phyloP scores from a whole-genome alignment of 2,888 invertebrate genomes.

The Lycaena phlaeas region DNA sequence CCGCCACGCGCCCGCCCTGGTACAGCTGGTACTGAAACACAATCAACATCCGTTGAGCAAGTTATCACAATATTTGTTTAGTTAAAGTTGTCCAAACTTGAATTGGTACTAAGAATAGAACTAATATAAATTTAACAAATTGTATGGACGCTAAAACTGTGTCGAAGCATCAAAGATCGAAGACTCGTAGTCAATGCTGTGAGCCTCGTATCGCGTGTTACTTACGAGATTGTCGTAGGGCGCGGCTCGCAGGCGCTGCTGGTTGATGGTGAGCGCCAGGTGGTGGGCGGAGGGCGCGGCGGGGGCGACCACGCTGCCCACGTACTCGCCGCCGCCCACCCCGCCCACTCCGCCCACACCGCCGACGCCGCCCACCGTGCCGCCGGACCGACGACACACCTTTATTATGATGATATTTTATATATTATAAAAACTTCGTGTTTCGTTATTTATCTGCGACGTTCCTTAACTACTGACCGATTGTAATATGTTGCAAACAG shows the following conservation, averaged over 20 bases:
- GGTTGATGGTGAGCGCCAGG: constrained; percentile 95
- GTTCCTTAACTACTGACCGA: too few species aligned
- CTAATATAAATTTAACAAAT: too few species aligned
- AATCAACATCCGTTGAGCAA: neutral
- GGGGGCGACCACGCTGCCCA: constrained; percentile 71
- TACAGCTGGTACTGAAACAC: constrained; percentile 83
- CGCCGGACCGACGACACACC: constrained; percentile 67
- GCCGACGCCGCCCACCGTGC: constrained; percentile 34
- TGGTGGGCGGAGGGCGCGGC: constrained; percentile 69
- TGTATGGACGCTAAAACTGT: too few species aligned
- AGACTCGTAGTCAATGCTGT: too few species aligned
- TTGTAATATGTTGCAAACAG: too few species aligned
- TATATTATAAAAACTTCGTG: too few species aligned
- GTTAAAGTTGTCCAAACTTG: too few species aligned
- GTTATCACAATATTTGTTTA: neutral
- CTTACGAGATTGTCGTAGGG: constrained; percentile 83
- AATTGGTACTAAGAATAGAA: too few species aligned
- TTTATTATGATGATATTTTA: constrained; percentile 20
- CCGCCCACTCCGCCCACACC: constrained; percentile 36
- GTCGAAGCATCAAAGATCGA: too few species aligned
- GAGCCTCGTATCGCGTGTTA: too few species aligned
- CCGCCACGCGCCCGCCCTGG: constrained; percentile 73
- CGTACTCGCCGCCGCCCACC: constrained; percentile 42
- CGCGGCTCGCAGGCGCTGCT: constrained; percentile 84
- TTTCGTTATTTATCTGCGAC: too few species aligned